Base-by-base conservation (phyloP, 2,113 vertebrate species). In the Poeciliopsis occidentalis region DNA sequence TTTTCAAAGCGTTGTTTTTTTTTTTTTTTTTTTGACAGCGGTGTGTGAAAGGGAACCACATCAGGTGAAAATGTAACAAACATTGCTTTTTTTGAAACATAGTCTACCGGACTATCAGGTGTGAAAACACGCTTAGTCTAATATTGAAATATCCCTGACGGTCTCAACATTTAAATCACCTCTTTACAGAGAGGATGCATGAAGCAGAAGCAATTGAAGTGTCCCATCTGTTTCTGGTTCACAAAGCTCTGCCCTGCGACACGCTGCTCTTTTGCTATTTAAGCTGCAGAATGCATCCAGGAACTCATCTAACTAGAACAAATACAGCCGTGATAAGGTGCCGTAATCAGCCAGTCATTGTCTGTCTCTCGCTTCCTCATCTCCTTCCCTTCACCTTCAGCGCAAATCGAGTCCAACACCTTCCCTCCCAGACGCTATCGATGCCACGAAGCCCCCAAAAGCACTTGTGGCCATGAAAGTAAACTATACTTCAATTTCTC, bases 401-500 rank as follows among this genome's bases (percentile, higher is more conserved):
- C 64, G 30, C 19, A n/a, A 19, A 69, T 47, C 57, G n/a, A 86
- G 77, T 86, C 81, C 80, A 39, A 37, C 72, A 26, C 75, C 63
- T 80, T 73, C 67, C 57, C 74, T 69, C 72, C 64, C 70, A 30
- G 44, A 71, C 81, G 65, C 29, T 83, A 67, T 82, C 67, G 82
- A 75, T 7, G 37, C 67, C 79, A 81, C 10, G 1, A 61, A 67
- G 65, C 64, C 71, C 76, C 69, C 34, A 12, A 79, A 89, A 74
- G 4, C 79, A 68, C 82, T 86, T 30, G 22, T 67, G 62, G 69
- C 77, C 54, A 73, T 78, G 66, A 82, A 84, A 88, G 81, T 87
- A 66, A 86, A 90, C 73, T 88, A 71, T 67, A 81, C 83, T 89
- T 85, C 81, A 87, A 88, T 85, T 86, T 81, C 37, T 67, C 83